phyloP scores from a whole-genome alignment of 2,797 vertebrate genomes.

The Silurus lanzhouensis region DNA sequence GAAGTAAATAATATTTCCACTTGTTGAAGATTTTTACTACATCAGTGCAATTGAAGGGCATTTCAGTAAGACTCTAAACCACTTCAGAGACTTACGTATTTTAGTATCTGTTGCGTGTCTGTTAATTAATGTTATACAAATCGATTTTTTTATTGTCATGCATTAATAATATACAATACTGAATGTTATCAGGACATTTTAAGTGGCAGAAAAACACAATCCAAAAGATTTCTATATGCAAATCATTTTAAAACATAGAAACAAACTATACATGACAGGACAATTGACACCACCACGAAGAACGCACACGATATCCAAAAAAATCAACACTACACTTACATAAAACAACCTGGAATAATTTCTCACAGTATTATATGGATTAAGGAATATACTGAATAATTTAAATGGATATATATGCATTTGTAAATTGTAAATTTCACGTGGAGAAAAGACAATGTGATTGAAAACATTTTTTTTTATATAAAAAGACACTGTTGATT shows the following conservation, averaged over 20 bases:
- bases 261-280: conserved; percentile 48
- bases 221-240: conserved; percentile 37
- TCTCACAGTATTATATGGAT: conserved; percentile 37
- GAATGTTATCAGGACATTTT: conserved; percentile 35
- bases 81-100: conserved; percentile 16
- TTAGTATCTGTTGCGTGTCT: conserved; percentile 39
- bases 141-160: conserved; percentile 15
- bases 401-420: conserved; percentile 1
- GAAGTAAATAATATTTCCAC: conserved; percentile 36
- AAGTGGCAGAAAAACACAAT: conserved; percentile 38
- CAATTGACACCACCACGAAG: conserved; percentile 35
- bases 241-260: conserved; percentile 37
- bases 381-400: conserved; percentile 22
- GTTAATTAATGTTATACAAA: conserved; percentile 35
- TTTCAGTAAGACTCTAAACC: background rate
- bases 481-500: conserved; percentile 12
- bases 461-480: conserved; percentile 25
- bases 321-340: conserved; percentile 28
- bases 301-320: conserved; percentile 36
- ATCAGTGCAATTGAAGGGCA: conserved; percentile 47
- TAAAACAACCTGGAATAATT: conserved; percentile 7
- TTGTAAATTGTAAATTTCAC: conserved; percentile 7
- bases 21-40: conserved; percentile 18
- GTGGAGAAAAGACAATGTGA: conserved; percentile 11
- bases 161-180: conserved; percentile 27